Evolutionary conservation across 2,113 vertebrate species (phyloP), one percentile per base, ranked within the genome.

Genomic region (Sclerurus mexicanus): DNA sequence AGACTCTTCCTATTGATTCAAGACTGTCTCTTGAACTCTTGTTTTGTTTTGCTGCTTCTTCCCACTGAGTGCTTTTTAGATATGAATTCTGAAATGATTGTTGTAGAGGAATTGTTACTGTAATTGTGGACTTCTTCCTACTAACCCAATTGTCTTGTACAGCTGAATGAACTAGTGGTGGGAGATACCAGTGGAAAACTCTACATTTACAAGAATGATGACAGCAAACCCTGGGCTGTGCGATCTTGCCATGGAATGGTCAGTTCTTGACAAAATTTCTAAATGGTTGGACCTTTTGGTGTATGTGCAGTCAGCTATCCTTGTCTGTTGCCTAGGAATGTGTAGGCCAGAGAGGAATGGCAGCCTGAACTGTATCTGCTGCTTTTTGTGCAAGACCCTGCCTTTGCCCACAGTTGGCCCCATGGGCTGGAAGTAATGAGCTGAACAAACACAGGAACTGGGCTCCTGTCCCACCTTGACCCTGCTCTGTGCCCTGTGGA

Each of bases 91-190:
- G 15, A 42, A 39, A 25, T 78, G 30, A 25, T 53, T 76, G 39
- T n/a, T 74, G 8, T 39, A 18, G 33, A 40, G n/a, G 40, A 83
- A 53, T 42, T 78, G 7, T 67, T 52, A 31, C 10, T 72, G 24
- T 30, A 35, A 28, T 27, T 55, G 19, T 33, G 50, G 58, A 55
- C 86, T 74, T 39, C n/a, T 69, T 35, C 13, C 31, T 60, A 28
- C 22, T 97, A 71, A 97, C 24, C 8, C 9, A 5, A 2, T 72
- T 95, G 27, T 91, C 72, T 78, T 96, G 16, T 96, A 37, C 96
- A 99, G 99, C 91, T 99, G 91, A 99, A 99, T 24, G 99, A 99
- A 90, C 97, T 99, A 3, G 98, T 99, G n/a, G 98, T 99, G 44
- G 99, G 99, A 58, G 99, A 99, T 97, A 99, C 99, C 44, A 99